Evolutionary conservation across 2,113 vertebrate species (phyloP), one percentile per base, ranked within the genome.

Genomic region (Nicator chloris): DNA sequence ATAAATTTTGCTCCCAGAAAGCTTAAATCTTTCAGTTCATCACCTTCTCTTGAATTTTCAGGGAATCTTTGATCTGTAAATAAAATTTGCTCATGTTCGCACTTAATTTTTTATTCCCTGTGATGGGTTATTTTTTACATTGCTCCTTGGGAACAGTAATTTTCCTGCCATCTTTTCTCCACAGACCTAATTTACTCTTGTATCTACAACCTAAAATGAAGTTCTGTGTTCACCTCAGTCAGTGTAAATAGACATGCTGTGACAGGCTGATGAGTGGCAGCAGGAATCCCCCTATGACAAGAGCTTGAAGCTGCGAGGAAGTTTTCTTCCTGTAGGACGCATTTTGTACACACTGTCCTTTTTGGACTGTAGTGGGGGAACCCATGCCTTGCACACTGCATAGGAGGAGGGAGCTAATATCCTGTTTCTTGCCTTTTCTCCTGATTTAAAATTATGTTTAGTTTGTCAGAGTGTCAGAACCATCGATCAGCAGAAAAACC

Each of bases 361-460:
- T 79, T 64, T 40, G 66, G 39, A 39, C 44, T 59, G 11, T 5
- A 54, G 20, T 20, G 5, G 14, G 69, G 35, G 10, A 92, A 37
- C 10, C 5, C 20, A 15, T 47, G 3, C 24, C 64, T 66, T 1
- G 1, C 14, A 27, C 3, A 9, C 15, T 10, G 12, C 0, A 0
- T 9, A 23, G 15, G 11, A 59, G n/a, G 79, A 63, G 14, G 50
- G n/a, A 49, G 9, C 2, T 71, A 26, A 21, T 56, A 47, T 13
- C 40, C 28, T n/a, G 3, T 44, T 90, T 70, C 54, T 92, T 75
- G 13, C 15, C 31, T 86, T 84, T 78, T 84, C 13, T 56, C 7
- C 18, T 39, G 3, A 59, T 92, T 59, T 40, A 69, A 57, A 81
- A 49, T 37, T 37, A 20, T 23, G 1, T 65, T 88, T 83, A 31